phyloP scores from a whole-genome alignment of 2,113 vertebrate genomes.

The Mormyrus lacerda region DNA sequence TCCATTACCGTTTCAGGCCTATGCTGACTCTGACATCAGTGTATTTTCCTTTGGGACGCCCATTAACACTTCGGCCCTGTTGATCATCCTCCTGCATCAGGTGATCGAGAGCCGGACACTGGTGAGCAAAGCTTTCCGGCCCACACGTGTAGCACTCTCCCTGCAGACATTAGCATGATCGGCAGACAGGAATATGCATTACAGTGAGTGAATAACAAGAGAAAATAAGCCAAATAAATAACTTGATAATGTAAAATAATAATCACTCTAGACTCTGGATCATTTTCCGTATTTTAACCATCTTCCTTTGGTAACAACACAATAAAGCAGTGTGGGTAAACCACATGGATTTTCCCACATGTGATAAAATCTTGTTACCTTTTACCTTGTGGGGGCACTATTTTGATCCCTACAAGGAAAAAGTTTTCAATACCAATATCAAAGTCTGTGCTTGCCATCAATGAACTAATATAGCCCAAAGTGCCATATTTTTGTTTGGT shows the following conservation, averaged over 20 bases:
- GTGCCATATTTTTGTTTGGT: no score
- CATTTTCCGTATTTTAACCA: not conserved
- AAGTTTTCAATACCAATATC: not conserved
- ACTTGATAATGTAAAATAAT: not conserved
- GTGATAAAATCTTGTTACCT: not conserved
- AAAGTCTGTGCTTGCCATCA: not conserved
- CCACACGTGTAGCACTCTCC: not conserved
- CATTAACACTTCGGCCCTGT: slow-evolving; percentile 76
- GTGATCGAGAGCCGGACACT: slow-evolving; percentile 81
- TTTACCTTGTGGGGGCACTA: not conserved
- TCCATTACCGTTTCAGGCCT: slow-evolving; percentile 57
- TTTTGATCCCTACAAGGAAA: no score
- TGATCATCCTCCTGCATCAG: slow-evolving; percentile 82
- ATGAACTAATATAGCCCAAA: no score
- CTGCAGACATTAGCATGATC: not conserved
- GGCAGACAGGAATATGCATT: not conserved
- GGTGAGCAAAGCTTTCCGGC: slow-evolving; percentile 63
- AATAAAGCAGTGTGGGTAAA: not conserved
- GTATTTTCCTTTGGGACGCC: slow-evolving; percentile 79
- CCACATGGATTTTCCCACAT: not conserved
- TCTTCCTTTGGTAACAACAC: not conserved
- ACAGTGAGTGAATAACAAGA: not conserved
- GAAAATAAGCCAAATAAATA: not conserved
- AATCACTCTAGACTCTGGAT: not conserved
- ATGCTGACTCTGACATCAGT: slow-evolving; percentile 69